Percentiles rank a stretch among this genome's conserved stretches.
Evolutionary conservation across 2,113 vertebrate genomes (phyloP).

Genomic region (Canis aureus): DNA sequence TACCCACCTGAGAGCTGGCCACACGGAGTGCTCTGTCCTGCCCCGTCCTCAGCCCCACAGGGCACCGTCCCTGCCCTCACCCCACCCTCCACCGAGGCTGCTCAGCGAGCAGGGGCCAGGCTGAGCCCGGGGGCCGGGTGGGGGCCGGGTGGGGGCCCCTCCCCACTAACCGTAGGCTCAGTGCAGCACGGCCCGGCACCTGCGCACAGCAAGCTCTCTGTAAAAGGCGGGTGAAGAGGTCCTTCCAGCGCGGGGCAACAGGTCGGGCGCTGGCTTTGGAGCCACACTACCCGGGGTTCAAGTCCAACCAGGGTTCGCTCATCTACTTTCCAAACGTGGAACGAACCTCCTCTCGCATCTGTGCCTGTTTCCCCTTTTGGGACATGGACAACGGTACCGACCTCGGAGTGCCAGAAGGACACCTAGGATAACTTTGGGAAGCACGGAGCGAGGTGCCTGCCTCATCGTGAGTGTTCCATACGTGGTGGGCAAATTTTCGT

Average conservation of each 20-base stretch:
- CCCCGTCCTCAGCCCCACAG: not conserved
- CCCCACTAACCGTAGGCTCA: accelerated
- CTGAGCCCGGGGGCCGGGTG: not conserved
- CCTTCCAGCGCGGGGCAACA: not conserved
- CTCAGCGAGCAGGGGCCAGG: not conserved
- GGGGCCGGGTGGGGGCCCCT: accelerated
- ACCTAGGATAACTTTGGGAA: not conserved
- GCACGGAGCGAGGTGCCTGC: not conserved
- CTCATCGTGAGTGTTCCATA: accelerated
- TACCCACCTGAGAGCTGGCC: not conserved
- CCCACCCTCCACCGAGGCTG: accelerated
- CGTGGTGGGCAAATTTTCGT: accelerated
- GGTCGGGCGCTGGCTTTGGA: not conserved
- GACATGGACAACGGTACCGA: not conserved
- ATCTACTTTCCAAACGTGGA: not conserved
- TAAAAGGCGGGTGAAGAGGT: not conserved
- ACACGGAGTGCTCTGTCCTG: accelerated
- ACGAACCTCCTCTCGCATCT: not conserved
- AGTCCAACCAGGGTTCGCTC: not conserved
- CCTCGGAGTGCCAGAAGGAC: not conserved
- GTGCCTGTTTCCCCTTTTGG: not conserved
- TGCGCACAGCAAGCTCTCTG: accelerated
- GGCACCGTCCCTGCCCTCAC: too few relatives aligned
- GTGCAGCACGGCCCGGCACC: accelerated
- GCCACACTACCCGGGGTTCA: not conserved